Conservation (phyloP, 2,888 invertebrate species). For the Dasysyrphus tricinctus region DNA sequence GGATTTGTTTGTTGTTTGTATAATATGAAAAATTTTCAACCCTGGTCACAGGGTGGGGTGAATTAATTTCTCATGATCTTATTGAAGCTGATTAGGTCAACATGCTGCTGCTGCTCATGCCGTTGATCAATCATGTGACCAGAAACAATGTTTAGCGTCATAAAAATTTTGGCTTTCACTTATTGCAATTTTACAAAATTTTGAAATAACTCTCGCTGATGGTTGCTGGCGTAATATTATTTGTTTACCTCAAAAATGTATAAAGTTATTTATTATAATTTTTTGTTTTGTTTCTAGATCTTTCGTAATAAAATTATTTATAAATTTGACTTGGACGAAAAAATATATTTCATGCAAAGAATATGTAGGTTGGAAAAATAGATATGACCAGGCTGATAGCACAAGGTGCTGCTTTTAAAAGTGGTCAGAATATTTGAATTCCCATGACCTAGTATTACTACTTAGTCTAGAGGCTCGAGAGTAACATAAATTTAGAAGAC, state of each 20-base stretch:
- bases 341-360: not conserved
- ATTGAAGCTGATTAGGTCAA: constrained; percentile 41
- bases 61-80: constrained; percentile 35
- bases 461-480: not conserved
- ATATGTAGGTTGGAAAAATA: constrained; percentile 8
- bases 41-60: constrained; percentile 20
- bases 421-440: constrained; percentile 2
- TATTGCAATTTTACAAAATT: constrained; percentile 17
- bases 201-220: constrained; percentile 14
- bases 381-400: not conserved
- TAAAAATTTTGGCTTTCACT: not conserved
- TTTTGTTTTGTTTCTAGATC: not conserved
- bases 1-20: constrained; percentile 1
- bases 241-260: constrained; percentile 20
- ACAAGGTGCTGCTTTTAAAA: not conserved
- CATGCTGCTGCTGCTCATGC: not conserved
- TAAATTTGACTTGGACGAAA: constrained; percentile 12
- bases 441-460: constrained; percentile 17
- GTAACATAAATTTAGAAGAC: not conserved
- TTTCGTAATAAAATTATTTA: constrained; percentile 34
- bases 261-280: not conserved
- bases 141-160: constrained; percentile 20
- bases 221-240: constrained; percentile 6
- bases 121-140: constrained; percentile 31
- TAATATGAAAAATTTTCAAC: constrained; percentile 27